Base-by-base conservation (phyloP, 2,888 invertebrate genomes). In the Coronaproctus castanopsis region DNA sequence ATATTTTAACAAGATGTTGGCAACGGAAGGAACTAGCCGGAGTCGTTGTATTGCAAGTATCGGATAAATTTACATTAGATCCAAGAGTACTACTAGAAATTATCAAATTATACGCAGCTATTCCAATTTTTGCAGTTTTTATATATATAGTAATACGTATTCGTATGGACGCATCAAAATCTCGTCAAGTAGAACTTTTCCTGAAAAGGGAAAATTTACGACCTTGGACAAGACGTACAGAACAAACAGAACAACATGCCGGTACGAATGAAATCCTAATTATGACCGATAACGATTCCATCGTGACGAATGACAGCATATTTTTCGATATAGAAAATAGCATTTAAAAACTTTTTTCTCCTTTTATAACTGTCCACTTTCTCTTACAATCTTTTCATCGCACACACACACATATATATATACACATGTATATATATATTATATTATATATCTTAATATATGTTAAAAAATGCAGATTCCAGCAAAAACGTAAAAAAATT, bases 1-100 rank as follows among this genome's bases (percentile, higher is more conserved):
- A n/a, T n/a, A n/a, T n/a, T n/a, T n/a, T n/a, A n/a, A n/a, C n/a
- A n/a, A 83, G 82, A 69, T 85, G 84, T 68, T 83, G 82, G 82
- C 79, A 80, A 67, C 70, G 74, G 52, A 72, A 74, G 36, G 72
- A 74, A 59, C 70, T 81, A 24, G 76, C 78, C 1, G 82, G 82
- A 2, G 76, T 77, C 1, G 36, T 36, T 5, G 14, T 36, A 8
- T 36, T 36, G 14, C 5, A 5, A 5, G 36, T 36, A 36, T 8
- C 14, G 36, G 36, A 36, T 36, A 14, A 36, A 36, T 8, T 14
- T 8, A 36, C 5, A 36, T 8, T 36, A 8, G 36, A 36, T 36
- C 36, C 36, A 5, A 36, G 36, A 36, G 74, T 82, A n/a, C 75
- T 77, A 65, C 68, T 84, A 24, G 71, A 74, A 65, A 74, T 73